phyloP scores from a whole-genome alignment of 2,888 invertebrate species.

The Campopleginae sp. region DNA sequence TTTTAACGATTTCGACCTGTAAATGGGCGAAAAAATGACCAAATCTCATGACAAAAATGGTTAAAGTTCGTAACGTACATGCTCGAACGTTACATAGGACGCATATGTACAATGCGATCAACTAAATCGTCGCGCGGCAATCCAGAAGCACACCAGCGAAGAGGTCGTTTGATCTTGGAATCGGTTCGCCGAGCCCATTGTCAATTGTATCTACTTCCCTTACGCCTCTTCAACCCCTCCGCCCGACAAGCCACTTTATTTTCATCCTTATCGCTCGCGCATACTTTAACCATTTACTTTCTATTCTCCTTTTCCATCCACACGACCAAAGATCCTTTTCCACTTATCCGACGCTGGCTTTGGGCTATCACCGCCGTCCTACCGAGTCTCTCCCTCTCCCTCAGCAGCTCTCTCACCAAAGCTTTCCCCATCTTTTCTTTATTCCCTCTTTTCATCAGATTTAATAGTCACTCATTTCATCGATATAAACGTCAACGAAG shows the following conservation, averaged over 20 bases:
- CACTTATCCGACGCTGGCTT: slow-evolving; percentile 64
- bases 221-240: slow-evolving; percentile 71
- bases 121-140: slow-evolving; percentile 33
- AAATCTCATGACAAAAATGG: background rate
- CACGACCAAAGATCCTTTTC: slow-evolving; percentile 41
- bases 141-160: slow-evolving; percentile 71
- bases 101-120: slow-evolving; percentile 24
- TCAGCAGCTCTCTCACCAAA: slow-evolving; percentile 29
- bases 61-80: background rate
- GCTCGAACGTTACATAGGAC: background rate
- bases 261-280: slow-evolving; percentile 66
- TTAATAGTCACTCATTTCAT: slow-evolving; percentile 67
- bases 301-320: slow-evolving; percentile 43
- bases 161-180: slow-evolving; percentile 82
- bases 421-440: slow-evolving; percentile 29
- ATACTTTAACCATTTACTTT: slow-evolving; percentile 44
- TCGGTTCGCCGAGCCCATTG: slow-evolving; percentile 83
- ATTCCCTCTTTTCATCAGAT: slow-evolving; percentile 70
- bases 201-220: slow-evolving; percentile 82
- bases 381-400: slow-evolving; percentile 61
- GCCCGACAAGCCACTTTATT: slow-evolving; percentile 55
- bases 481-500: slow-evolving; percentile 45
- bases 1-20: background rate
- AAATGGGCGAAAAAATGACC: background rate
- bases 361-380: slow-evolving; percentile 50